Evolutionary conservation across 2,888 invertebrate genomes (phyloP).

Genomic region (Ernsta delagoae): DNA sequence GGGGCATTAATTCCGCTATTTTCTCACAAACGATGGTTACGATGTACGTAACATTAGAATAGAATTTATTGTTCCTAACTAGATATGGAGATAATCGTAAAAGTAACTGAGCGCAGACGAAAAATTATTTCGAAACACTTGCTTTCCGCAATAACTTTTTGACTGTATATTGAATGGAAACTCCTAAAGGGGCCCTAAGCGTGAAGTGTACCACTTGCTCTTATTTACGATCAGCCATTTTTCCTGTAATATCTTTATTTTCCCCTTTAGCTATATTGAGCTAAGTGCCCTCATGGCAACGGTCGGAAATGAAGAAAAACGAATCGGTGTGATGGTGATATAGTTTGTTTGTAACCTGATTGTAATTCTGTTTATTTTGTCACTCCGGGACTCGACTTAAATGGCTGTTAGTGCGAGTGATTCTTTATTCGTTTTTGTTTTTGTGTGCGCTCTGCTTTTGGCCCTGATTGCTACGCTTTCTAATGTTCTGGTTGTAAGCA

Average conservation of each 20-base stretch:
- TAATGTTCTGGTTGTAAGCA: not conserved
- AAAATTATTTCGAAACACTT: constrained; percentile 40
- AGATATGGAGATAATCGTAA: constrained; percentile 38
- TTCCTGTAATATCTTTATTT: constrained; percentile 28
- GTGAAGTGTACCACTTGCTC: constrained; percentile 59
- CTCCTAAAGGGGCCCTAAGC: constrained; percentile 48
- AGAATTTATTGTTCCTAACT: constrained; percentile 19
- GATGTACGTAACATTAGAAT: constrained; percentile 26
- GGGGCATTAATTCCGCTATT: constrained; percentile 14
- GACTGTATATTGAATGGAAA: constrained; percentile 47
- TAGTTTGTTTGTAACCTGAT: constrained; percentile 40
- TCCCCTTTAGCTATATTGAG: constrained; percentile 41
- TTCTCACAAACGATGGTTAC: not conserved
- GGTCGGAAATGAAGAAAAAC: constrained; percentile 42
- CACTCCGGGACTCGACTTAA: constrained; percentile 25
- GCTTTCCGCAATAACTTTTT: constrained; percentile 43
- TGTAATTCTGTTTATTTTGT: constrained; percentile 38
- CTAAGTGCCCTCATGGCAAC: constrained; percentile 47
- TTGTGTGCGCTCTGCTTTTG: not conserved
- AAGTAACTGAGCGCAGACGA: constrained; percentile 40
- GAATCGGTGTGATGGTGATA: constrained; percentile 29
- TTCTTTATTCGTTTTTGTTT: constrained; percentile 11
- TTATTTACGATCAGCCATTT: constrained; percentile 73
- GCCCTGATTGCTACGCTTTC: not conserved
- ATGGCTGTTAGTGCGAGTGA: constrained; percentile 27